A percentile compares a stretch with the other conserved stretches of the same genome.
Evolutionary conservation across 2,113 vertebrate species (phyloP).

Genomic region (Synodontis membranacea): DNA sequence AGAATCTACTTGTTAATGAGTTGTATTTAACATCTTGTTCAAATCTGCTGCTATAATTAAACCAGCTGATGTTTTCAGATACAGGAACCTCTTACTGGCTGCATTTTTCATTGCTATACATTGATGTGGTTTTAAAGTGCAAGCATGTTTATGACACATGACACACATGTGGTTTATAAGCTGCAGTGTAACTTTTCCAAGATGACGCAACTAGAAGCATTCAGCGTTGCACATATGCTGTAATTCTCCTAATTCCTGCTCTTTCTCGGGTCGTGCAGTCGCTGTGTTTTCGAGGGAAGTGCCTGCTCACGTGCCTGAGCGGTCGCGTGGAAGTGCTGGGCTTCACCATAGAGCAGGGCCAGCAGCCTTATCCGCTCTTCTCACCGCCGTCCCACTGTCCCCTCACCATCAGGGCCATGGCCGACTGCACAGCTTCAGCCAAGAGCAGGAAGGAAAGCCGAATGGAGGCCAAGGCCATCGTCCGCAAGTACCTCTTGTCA

Average conservation of each 20-base stretch:
- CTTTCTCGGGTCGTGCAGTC: conserved; percentile 59
- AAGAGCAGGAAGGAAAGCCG: conserved; percentile 62
- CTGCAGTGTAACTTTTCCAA: not conserved
- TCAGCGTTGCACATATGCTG: not conserved
- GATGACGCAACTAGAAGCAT: no score
- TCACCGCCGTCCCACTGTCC: conserved; percentile 81
- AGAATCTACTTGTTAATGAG: not conserved
- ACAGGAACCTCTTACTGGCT: not conserved
- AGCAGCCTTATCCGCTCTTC: conserved; percentile 80
- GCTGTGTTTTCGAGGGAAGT: conserved; percentile 84
- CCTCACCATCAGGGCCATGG: conserved; percentile 74
- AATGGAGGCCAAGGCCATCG: conserved; percentile 65
- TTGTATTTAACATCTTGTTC: no score
- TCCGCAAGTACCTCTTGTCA: conserved; percentile 71
- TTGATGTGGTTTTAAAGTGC: not conserved
- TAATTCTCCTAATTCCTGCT: not conserved
- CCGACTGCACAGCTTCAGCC: conserved; percentile 53
- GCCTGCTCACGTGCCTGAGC: conserved; percentile 83
- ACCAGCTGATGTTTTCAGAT: not conserved
- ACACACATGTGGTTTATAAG: not conserved
- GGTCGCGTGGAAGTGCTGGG: conserved; percentile 87
- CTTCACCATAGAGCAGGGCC: conserved; percentile 80
- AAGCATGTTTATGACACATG: not conserved
- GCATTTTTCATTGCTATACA: not conserved
- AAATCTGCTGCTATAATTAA: not conserved